Evolutionary conservation across 2,113 vertebrate genomes (phyloP), one percentile per base, ranked within the genome.

Genomic region (Capreolus pygargus): DNA sequence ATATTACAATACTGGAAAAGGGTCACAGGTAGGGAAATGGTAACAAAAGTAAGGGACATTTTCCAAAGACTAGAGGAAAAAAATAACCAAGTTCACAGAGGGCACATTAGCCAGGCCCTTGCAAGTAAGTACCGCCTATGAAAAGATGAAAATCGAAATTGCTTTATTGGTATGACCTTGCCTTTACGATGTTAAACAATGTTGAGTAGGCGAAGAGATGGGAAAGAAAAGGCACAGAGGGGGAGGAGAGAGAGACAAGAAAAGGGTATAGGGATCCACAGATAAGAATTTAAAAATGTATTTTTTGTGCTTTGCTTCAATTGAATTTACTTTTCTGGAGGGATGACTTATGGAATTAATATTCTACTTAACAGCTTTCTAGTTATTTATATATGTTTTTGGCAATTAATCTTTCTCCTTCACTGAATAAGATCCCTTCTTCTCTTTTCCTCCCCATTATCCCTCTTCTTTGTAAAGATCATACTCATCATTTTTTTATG

Each of bases 11-110:
- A 84, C 21, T 85, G 21, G 52, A 25, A 79, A 90, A 93, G 70
- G 52, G n/a, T 74, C 45, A 61, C 55, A 16, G 36, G 36, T 54
- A 74, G 54, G 19, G 33, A 96, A 33, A 93, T 27, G 36, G 12
- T 82, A 94, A 81, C 57, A 89, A 93, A 91, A 54, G 6, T 17
- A 84, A 92, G 70, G n/a, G 43, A 60, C 4, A 86, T 74, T 92
- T 91, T 89, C 94, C 50, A 94, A 55, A 74, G 58, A 16, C 19
- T 86, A 19, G 19, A 95, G 33, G 39, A 85, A 85, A 97, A 94
- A 13, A 88, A 94, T 58, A 92, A 60, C 19, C 11, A 91, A 86
- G 57, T 60, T 70, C 33, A 39, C 0, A n/a, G 33, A 87, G 10
- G 39, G 21, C 19, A 89, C 16, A 60, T 39, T 45, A 61, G 15